These are phyloP conservation scores for Netelia fuscicornis DNA, from an alignment of 2,888 invertebrate genomes.

Conservation along the genomic window DNA sequence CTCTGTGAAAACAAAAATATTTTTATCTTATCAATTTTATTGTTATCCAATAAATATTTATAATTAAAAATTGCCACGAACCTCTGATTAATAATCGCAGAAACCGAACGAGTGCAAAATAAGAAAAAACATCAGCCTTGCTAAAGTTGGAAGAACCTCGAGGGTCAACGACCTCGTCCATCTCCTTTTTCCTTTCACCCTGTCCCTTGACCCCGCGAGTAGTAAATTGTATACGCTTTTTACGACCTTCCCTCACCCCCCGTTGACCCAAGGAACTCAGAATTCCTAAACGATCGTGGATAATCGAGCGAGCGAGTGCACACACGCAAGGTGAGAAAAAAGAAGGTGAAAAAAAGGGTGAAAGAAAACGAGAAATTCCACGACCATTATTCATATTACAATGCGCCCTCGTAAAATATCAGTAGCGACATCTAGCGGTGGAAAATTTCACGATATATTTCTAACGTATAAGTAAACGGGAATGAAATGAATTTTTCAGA, in stretches of 20 bases:
- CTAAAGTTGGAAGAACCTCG: background rate
- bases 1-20: background rate
- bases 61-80: background rate
- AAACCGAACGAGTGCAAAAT: background rate
- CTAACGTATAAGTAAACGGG: background rate
- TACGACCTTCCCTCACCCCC: background rate
- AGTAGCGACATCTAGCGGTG: background rate
- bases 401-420: constrained; percentile 9
- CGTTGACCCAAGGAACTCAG: background rate
- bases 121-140: background rate
- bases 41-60: too few relatives aligned
- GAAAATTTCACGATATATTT: constrained; percentile 1
- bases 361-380: background rate
- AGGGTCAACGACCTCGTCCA: constrained; percentile 17
- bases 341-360: background rate
- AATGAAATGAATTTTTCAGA: background rate
- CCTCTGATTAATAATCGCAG: background rate
- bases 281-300: constrained; percentile 21
- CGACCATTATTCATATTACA: background rate
- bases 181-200: background rate
- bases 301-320: constrained; percentile 3
- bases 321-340: constrained; percentile 6
- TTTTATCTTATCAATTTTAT: too few relatives aligned
- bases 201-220: background rate
- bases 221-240: background rate